Evolutionary conservation across 2,888 invertebrate species (phyloP), one percentile per base, ranked within the genome.

Genomic region (Podotricha telesiphe): DNA sequence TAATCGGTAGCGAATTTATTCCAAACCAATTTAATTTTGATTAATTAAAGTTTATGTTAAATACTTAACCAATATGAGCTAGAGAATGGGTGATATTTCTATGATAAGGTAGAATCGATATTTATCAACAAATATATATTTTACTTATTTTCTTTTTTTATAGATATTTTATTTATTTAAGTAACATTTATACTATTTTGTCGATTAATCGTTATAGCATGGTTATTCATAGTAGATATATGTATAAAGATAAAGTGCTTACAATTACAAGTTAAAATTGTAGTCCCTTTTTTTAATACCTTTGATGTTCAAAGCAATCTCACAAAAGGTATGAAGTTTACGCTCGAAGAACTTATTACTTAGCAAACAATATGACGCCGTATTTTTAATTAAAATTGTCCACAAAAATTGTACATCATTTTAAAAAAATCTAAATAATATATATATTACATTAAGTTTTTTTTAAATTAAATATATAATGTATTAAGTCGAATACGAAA

Each of bases 341-440:
- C 59, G 59, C 22, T 59, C 22, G 45, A 28, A 59, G 59, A 59
- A 45, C n/a, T 59, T 59, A 45, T 59, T 59, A 59, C 59, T 45
- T 59, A 59, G 22, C 45, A 59, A 59, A 59, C 59, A 58, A 58
- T 58, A 58, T 58, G 58, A 42, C 58, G 42, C 58, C 15, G 58
- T 58, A 58, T 58, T 58, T 58, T 58, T 58, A 58, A 58, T 58
- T 58, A 58, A 58, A 58, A 58, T 22, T 58, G 58, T 58, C 58
- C 42, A 42, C 58, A 45, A 40, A 58, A 58, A 42, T 58, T 42
- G 37, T 37, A 11, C 42, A 42, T 13, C 2, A 42, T 20, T 40
- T 20, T 15, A 8, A 34, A 55, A 34, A 53, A 2, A 50, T 10
- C 20, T 20, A 19, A 55, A 53, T 13, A 50, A 50, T 20, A 19